phyloP scores from a whole-genome alignment of 2,797 vertebrate genomes.

The Austrolebias charrua region DNA sequence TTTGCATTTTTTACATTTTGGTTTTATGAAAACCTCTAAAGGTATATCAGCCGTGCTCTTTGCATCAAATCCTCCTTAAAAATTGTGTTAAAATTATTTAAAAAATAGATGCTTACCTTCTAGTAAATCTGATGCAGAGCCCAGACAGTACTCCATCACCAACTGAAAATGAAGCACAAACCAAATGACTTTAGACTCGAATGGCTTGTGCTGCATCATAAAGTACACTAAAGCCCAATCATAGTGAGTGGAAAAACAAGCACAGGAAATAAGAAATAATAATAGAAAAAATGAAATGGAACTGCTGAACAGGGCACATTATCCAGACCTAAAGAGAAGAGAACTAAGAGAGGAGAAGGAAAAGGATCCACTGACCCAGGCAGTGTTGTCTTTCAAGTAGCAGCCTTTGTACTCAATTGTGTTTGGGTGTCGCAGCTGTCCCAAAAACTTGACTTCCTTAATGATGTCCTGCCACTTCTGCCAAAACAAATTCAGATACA shows the following conservation, averaged over 20 bases:
- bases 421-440: constrained; percentile 94
- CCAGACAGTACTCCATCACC: constrained; percentile 99
- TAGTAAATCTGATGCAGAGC: constrained; percentile 96
- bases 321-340: constrained; percentile 12
- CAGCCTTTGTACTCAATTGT: constrained; percentile 99
- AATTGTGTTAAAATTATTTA: not conserved
- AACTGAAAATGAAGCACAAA: constrained; percentile 77
- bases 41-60: no score
- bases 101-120: constrained; percentile 84
- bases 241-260: not conserved
- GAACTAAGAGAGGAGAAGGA: constrained; percentile 3
- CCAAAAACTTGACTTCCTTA: constrained; percentile 97
- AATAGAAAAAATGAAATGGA: not conserved
- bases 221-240: constrained; percentile 5
- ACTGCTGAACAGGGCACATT: not conserved
- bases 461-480: constrained; percentile 99
- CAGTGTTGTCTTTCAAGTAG: constrained; percentile 98
- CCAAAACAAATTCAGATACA: constrained; percentile 35
- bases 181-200: constrained; percentile 12
- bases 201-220: not conserved
- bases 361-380: constrained; percentile 83
- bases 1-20: no score
- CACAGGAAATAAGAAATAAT: not conserved
- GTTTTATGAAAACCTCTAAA: no score
- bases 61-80: not conserved